Conservation (phyloP, 2,888 invertebrate species). For the Harpalus rubripes region DNA sequence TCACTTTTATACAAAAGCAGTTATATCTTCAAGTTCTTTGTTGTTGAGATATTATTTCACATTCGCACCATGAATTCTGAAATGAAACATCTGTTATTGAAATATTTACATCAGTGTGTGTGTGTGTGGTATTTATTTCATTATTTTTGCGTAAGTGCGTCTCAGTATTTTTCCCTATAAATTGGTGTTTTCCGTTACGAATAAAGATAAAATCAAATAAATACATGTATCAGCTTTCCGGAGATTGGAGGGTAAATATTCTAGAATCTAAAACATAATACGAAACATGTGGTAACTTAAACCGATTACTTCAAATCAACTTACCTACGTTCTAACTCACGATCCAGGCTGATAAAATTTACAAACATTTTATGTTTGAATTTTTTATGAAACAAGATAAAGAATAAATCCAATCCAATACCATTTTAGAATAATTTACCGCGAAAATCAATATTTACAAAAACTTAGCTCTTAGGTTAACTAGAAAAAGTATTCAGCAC, state of each 20-base stretch:
- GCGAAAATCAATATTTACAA: slow-evolving; percentile 38
- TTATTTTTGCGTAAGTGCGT: background rate
- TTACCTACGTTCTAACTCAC: slow-evolving; percentile 24
- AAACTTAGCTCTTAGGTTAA: slow-evolving; percentile 17
- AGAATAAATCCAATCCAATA: slow-evolving; percentile 51
- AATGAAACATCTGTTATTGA: too few relatives aligned
- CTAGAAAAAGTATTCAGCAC: background rate
- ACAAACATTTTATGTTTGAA: slow-evolving; percentile 50
- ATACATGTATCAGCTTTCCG: slow-evolving; percentile 2
- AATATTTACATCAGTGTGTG: background rate
- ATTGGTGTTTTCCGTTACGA: slow-evolving; percentile 8
- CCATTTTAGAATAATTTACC: slow-evolving; percentile 28
- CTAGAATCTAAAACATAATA: background rate
- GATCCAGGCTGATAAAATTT: slow-evolving; percentile 36
- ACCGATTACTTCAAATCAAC: slow-evolving; percentile 28
- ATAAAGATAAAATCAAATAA: slow-evolving; percentile 1
- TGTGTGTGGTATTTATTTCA: background rate
- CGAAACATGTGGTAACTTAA: slow-evolving; percentile 23
- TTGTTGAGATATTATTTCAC: too few relatives aligned
- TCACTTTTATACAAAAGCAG: too few relatives aligned
- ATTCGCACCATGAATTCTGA: too few relatives aligned
- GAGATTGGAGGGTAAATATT: background rate
- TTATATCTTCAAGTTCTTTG: too few relatives aligned
- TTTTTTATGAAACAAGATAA: slow-evolving; percentile 48
- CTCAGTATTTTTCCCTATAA: background rate